These are phyloP conservation scores for Drosophila willistoni DNA, from an alignment of 1,140 invertebrate genomes.

Conservation along the genomic window DNA sequence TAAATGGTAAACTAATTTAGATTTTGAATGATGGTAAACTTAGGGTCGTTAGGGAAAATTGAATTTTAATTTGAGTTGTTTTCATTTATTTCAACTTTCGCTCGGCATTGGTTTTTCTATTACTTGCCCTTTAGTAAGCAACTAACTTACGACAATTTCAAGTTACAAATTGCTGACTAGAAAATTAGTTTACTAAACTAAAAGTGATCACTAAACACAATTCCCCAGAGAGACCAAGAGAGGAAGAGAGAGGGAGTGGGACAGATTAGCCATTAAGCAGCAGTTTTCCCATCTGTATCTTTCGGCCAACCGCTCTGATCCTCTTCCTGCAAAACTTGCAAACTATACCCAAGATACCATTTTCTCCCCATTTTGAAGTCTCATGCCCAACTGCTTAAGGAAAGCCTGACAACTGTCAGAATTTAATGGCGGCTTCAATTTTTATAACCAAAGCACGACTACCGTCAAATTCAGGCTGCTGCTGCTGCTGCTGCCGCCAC, in stretches of 20 bases:
- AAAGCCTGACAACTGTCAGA: slow-evolving; percentile 78
- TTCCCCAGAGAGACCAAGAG: slow-evolving; percentile 7
- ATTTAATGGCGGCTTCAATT: slow-evolving; percentile 82
- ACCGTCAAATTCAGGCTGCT: slow-evolving; percentile 57
- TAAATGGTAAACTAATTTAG: too few relatives aligned
- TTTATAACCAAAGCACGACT: slow-evolving; percentile 81
- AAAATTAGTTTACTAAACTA: slow-evolving; percentile 35
- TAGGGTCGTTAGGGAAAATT: not conserved
- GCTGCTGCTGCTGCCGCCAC: slow-evolving; percentile 3
- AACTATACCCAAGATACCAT: not conserved
- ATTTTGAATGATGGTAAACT: too few relatives aligned
- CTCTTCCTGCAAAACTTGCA: not conserved
- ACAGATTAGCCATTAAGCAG: slow-evolving; percentile 42
- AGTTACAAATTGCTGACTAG: slow-evolving; percentile 55
- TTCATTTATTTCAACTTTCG: not conserved
- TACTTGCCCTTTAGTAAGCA: slow-evolving; percentile 47
- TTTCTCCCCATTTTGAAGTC: slow-evolving; percentile 13
- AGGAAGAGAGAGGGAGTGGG: not conserved
- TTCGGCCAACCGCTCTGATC: too few relatives aligned
- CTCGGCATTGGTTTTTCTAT: not conserved
- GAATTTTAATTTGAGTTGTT: not conserved
- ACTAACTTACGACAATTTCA: slow-evolving; percentile 54
- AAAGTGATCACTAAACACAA: slow-evolving; percentile 48
- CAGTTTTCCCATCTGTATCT: not conserved
- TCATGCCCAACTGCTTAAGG: slow-evolving; percentile 53